Conservation (phyloP, 2,888 invertebrate genomes). For the Lysandra coridon region DNA sequence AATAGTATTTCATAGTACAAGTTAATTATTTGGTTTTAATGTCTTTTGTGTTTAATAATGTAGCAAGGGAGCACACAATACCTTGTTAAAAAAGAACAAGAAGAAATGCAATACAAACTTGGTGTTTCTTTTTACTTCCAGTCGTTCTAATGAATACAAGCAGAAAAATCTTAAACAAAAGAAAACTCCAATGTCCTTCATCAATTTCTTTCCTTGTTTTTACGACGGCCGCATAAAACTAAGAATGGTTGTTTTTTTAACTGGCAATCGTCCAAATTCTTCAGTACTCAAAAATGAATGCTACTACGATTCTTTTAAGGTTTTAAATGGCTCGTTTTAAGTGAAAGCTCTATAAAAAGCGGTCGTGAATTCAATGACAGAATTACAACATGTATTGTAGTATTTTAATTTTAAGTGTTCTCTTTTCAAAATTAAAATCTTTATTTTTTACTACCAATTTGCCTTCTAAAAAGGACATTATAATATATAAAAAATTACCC, state of each 20-base stretch:
- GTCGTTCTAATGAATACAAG: background rate
- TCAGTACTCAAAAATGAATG: conserved; percentile 3
- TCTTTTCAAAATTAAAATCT: background rate
- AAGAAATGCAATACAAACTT: conserved; percentile 2
- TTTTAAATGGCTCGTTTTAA: conserved; percentile 13
- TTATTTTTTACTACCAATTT: background rate
- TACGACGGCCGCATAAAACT: conserved; percentile 22
- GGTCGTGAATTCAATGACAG: conserved; percentile 20
- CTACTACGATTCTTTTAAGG: conserved; percentile 3
- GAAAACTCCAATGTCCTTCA: conserved; percentile 10
- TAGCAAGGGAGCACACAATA: background rate
- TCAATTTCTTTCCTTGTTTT: conserved; percentile 29
- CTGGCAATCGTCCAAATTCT: conserved; percentile 22
- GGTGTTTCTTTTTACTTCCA: background rate
- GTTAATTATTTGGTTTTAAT: background rate
- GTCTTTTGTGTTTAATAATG: background rate
- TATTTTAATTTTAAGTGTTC: background rate
- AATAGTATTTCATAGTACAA: background rate
- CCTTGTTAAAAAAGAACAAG: background rate
- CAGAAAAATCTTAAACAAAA: conserved; percentile 9
- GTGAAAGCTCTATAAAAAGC: background rate
- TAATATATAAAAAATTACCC: background rate
- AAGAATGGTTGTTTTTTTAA: conserved; percentile 30
- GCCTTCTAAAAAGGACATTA: background rate
- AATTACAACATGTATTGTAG: conserved; percentile 10